These are phyloP conservation scores for human (Homo sapiens) DNA, from an alignment of 2,113 vertebrate species.

Conservation along the genomic window DNA sequence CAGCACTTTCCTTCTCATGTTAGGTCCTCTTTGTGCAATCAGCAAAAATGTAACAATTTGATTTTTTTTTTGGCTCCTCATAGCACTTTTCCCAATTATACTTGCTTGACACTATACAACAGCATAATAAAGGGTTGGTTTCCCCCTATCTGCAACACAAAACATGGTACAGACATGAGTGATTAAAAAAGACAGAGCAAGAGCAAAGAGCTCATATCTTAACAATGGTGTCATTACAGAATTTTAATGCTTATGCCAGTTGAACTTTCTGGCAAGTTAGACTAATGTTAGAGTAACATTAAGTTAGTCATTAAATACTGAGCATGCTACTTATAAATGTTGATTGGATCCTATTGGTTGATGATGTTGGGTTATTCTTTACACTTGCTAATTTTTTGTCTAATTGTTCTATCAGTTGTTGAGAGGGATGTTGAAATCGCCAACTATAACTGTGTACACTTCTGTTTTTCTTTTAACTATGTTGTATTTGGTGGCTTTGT, in stretches of 20 bases:
- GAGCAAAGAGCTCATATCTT: neutral
- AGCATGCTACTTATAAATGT: neutral
- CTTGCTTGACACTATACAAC: neutral
- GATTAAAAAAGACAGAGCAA: neutral
- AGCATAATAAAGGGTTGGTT: neutral
- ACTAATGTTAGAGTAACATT: neutral
- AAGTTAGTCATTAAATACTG: neutral
- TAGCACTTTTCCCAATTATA: neutral
- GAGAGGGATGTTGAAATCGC: neutral
- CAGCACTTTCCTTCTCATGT: neutral
- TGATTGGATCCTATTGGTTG: neutral
- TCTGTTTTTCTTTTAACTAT: neutral
- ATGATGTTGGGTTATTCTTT: neutral
- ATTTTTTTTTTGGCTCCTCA: neutral
- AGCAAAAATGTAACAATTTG: neutral
- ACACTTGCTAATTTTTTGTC: neutral
- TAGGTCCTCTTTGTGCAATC: neutral
- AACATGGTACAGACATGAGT: neutral
- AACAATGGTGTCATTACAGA: neutral
- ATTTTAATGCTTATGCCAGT: neutral
- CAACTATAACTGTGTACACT: neutral
- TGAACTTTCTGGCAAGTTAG: neutral
- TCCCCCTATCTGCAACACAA: neutral
- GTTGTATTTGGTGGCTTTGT: neutral
- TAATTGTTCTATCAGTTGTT: neutral